Evolutionary conservation across 2,797 vertebrate species (phyloP).

Genomic region (Microctenopoma lineatum): DNA sequence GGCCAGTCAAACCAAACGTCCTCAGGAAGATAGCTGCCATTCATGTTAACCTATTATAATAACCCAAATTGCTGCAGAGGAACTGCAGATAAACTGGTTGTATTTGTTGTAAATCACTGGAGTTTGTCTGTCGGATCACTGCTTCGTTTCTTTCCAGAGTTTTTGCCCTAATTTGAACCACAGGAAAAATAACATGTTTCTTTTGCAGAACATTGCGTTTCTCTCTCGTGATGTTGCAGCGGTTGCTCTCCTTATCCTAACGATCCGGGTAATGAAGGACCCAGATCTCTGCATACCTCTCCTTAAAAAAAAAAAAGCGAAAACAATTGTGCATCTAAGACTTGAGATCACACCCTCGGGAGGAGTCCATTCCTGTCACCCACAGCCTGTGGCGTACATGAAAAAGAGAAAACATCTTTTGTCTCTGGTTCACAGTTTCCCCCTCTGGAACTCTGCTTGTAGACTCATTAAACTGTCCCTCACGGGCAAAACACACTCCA

Average conservation of each 20-base stretch:
- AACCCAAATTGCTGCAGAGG: not conserved
- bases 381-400: constrained; percentile 49
- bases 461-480: constrained; percentile 84
- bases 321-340: constrained; percentile 39
- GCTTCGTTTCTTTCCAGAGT: not conserved
- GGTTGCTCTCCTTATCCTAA: constrained; percentile 21
- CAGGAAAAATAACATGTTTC: constrained; percentile 26
- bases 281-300: constrained; percentile 35
- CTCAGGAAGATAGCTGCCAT: not conserved
- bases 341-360: constrained; percentile 46
- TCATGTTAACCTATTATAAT: not conserved
- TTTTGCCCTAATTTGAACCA: constrained; percentile 23
- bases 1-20: not conserved
- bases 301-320: constrained; percentile 6
- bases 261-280: constrained; percentile 37
- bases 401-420: constrained; percentile 73
- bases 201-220: constrained; percentile 29
- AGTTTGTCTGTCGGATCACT: not conserved
- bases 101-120: constrained; percentile 4
- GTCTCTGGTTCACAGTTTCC: constrained; percentile 63
- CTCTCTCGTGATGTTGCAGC: constrained; percentile 14
- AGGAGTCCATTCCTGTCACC: constrained; percentile 57
- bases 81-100: not conserved
- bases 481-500: constrained; percentile 75
- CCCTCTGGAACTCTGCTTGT: constrained; percentile 75